Evolutionary conservation across 2,113 vertebrate genomes (phyloP).

Genomic region (Leucosticte australis): DNA sequence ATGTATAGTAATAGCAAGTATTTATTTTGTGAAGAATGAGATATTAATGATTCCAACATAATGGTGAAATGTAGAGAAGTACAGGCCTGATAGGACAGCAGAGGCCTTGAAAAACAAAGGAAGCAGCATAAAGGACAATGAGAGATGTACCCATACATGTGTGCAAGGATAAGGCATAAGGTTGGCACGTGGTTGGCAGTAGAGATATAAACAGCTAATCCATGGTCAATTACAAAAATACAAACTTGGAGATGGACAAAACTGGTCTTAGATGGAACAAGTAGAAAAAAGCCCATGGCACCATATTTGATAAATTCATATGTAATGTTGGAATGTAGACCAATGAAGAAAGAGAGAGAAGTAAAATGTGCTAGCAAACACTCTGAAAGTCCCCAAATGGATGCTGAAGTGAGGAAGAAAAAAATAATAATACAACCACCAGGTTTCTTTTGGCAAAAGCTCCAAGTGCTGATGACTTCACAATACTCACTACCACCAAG

Average conservation of each 20-base stretch:
- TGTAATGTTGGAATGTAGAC: neutral
- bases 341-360: neutral
- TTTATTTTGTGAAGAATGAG: neutral
- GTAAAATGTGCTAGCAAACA: neutral
- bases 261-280: neutral
- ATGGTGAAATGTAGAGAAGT: neutral
- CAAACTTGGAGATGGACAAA: neutral
- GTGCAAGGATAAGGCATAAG: neutral
- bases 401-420: neutral
- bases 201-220: neutral
- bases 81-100: neutral
- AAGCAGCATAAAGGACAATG: neutral
- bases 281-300: neutral
- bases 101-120: neutral
- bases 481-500: neutral
- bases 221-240: neutral
- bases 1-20: neutral
- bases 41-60: neutral
- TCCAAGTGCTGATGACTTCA: neutral
- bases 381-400: neutral
- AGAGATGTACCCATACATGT: neutral
- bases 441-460: neutral
- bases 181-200: neutral
- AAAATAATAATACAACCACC: fast-evolving
- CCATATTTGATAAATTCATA: neutral